Evolutionary conservation across 53 echinoderm and acorn worm genomes (phyloP).

Genomic region (Temnopleurus reevesii): DNA sequence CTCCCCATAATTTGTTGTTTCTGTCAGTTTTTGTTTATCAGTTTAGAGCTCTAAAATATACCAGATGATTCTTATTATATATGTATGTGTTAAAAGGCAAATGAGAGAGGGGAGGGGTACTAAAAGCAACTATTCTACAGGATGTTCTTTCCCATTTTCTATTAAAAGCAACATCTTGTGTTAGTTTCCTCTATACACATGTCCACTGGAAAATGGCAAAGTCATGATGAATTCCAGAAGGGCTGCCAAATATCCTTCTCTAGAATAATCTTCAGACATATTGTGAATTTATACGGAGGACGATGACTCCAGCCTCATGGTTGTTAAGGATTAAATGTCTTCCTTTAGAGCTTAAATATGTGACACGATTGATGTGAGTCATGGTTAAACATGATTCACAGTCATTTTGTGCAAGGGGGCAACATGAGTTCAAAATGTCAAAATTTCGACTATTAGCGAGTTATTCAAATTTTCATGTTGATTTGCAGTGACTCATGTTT

Average conservation of each 20-base stretch:
- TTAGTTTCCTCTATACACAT: neutral
- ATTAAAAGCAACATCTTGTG: neutral
- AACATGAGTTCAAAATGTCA: too few relatives aligned
- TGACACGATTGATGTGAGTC: neutral
- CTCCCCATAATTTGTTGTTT: too few relatives aligned
- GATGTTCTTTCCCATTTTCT: constrained; percentile 23
- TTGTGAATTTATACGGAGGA: neutral
- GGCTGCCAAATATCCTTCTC: neutral
- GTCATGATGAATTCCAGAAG: neutral
- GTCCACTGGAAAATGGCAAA: neutral
- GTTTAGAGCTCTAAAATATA: too few relatives aligned
- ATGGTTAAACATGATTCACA: neutral
- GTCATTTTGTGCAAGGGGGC: too few relatives aligned
- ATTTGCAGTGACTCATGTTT: too few relatives aligned
- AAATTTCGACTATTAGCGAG: too few relatives aligned
- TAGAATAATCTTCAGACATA: neutral
- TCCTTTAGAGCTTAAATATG: neutral
- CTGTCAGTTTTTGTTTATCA: too few relatives aligned
- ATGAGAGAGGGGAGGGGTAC: neutral
- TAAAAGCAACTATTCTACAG: neutral
- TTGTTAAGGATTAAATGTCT: neutral
- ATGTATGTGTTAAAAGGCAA: too few relatives aligned
- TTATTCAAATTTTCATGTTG: too few relatives aligned
- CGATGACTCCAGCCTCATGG: neutral
- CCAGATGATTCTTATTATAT: too few relatives aligned